phyloP scores from a whole-genome alignment of 1,140 invertebrate genomes.

The Anagrus nilaparvatae region DNA sequence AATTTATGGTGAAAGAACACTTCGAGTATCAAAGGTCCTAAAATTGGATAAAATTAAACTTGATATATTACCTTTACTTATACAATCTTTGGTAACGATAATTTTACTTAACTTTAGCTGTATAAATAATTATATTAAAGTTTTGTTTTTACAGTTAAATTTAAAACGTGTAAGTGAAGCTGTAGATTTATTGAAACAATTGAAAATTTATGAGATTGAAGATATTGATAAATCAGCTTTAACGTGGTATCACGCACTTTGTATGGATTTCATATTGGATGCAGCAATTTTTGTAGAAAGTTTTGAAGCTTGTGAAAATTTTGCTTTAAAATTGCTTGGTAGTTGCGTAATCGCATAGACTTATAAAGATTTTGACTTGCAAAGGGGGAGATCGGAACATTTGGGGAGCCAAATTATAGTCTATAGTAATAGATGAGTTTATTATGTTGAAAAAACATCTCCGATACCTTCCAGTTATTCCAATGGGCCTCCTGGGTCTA shows the following conservation, averaged over 20 bases:
- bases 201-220: slow-evolving; percentile 16
- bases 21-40: slow-evolving; percentile 16
- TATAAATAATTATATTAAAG: too few species aligned
- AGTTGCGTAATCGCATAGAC: slow-evolving; percentile 3
- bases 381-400: too few species aligned
- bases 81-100: slow-evolving; percentile 24
- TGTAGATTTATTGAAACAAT: slow-evolving; percentile 20
- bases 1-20: slow-evolving; percentile 17
- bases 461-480: too few species aligned
- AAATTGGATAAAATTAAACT: slow-evolving; percentile 14
- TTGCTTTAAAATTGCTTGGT: slow-evolving; percentile 17
- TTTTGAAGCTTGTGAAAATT: slow-evolving; percentile 15
- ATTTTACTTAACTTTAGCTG: too few species aligned
- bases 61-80: slow-evolving; percentile 18
- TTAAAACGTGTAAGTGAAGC: slow-evolving; percentile 19
- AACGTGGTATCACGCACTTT: slow-evolving; percentile 31
- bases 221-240: slow-evolving; percentile 24
- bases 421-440: too few species aligned
- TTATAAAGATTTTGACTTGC: too few species aligned
- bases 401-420: too few species aligned
- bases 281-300: slow-evolving; percentile 23
- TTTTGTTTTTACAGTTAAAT: slow-evolving; percentile 22
- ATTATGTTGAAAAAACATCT: too few species aligned
- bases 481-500: too few species aligned
- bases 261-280: slow-evolving; percentile 23